Percentiles rank a stretch among this genome's conserved stretches.
These are phyloP conservation scores for Cyprinodon variegatus DNA, from an alignment of 2,113 vertebrate genomes.

Conservation along the genomic window DNA sequence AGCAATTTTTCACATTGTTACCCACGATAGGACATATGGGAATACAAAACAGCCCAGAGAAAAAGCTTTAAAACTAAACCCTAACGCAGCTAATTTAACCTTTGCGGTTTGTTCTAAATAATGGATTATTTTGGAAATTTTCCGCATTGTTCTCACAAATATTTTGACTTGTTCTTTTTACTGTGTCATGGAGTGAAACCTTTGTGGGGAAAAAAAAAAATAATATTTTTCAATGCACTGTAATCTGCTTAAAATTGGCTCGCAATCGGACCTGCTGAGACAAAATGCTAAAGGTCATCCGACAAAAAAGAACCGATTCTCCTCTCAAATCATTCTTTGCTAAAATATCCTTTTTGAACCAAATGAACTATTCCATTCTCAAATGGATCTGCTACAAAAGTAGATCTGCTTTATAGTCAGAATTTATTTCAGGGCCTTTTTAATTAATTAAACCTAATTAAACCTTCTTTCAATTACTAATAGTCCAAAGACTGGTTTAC, in stretches of 20 bases:
- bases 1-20: slow-evolving; percentile 13
- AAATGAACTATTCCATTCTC: not conserved
- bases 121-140: not conserved
- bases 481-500: too few relatives aligned
- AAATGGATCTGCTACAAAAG: not conserved
- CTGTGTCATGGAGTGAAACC: not conserved
- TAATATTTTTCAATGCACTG: not conserved
- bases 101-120: not conserved
- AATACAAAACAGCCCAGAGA: not conserved
- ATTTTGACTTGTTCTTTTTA: not conserved
- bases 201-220: not conserved
- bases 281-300: not conserved
- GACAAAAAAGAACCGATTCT: not conserved
- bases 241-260: not conserved
- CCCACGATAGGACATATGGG: not conserved
- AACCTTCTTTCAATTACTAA: too few relatives aligned
- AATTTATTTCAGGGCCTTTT: too few relatives aligned
- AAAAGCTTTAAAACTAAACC: not conserved
- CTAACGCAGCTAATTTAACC: too few relatives aligned
- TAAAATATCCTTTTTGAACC: not conserved
- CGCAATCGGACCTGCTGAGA: not conserved
- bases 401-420: not conserved
- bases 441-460: too few relatives aligned
- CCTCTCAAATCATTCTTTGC: not conserved
- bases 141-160: not conserved